Base-by-base conservation (phyloP, 2,797 vertebrate species). In the Bryconaethiops microstoma region DNA sequence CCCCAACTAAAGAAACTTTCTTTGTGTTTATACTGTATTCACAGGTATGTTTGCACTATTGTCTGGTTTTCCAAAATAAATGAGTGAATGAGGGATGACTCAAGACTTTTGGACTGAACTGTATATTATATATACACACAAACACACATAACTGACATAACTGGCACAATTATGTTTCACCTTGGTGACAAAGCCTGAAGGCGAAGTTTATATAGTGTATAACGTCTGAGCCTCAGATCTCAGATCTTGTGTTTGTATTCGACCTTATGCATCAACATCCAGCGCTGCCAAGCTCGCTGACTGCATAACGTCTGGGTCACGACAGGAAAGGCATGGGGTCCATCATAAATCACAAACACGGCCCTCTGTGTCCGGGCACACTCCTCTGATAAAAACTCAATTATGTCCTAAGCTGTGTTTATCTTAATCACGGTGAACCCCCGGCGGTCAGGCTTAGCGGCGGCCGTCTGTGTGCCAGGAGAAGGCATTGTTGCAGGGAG, bases 361-460 rank as follows among this genome's bases (percentile, higher is more conserved):
- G 42, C 64, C 45, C 25, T 40, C 67, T 42, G 59, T 85, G 13
- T 82, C 54, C 45, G 67, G 77, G 60, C 87, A 64, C 39, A 57
- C 59, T 72, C 60, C 80, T 40, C 19, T 76, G 74, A 81, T 85
- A 67, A 82, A 76, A 84, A 84, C 65, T 60, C 68, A 82, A 82
- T 87, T 80, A 85, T 14, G 76, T 70, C 52, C 13, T 62, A 80
- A 76, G 59, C 39, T 1, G 48, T 76, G 79, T 87, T 86, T 68
- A 74, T 84, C 74, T 59, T 81, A 68, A 87, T 79, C 70, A 70
- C 48, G 77, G 64, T 7, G 25, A 76, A 59, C 74, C 55, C 55
- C 57, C 23, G 40, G 48, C 29, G 9, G 52, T 60, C 8, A 12
- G 40, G 6, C 21, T 52, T 71, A 50, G 13, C 14, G 52, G 29